Base-by-base conservation (phyloP, 1,140 invertebrate species). In the Zaprionus ghesquierei region DNA sequence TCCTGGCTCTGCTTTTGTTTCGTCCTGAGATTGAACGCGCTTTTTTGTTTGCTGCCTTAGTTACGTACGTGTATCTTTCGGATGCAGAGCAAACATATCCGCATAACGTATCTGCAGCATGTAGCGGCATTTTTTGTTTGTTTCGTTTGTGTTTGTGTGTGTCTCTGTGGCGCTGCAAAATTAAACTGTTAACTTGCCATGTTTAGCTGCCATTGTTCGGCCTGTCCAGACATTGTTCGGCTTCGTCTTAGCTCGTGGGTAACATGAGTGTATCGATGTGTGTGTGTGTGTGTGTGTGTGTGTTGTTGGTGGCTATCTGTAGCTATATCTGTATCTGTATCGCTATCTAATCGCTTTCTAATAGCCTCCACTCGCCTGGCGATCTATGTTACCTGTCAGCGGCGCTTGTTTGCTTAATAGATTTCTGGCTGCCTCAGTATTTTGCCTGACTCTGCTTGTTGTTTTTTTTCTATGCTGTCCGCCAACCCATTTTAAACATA, bases 281-380 rank as follows among this genome's bases (percentile, higher is more conserved):
- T 69, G 53, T 69, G 69, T 72, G 54, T 59, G 59, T 4, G 0
- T 27, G 15, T 50, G 31, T 44, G 53, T 46, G 65, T 53, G 18
- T 79, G 50, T 27, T 69, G 63, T 62, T 50, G 54, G 59, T 53
- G 63, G 55, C 60, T 59, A 54, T 63, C 65, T 63, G 75, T 81
- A 75, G 77, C 66, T 76, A 73, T 61, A 31, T 51, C 62, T 59
- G 69, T 73, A 85, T 85, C 82, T 84, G 81, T 89, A 89, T 89
- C 84, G 84, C 85, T 89, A 89, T 89, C 84, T 89, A 89, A 89
- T 89, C 84, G 84, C 84, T 89, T 89, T 89, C 84, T 89, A 89
- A 89, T 89, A 65, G 84, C 62, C 82, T 66, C 65, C 73, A 69
- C 65, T 69, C 62, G 73, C 84, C 84, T 63, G 69, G 84, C 84